Conservation (phyloP, 2,113 vertebrate genomes). For the Cyprinus carpio region DNA sequence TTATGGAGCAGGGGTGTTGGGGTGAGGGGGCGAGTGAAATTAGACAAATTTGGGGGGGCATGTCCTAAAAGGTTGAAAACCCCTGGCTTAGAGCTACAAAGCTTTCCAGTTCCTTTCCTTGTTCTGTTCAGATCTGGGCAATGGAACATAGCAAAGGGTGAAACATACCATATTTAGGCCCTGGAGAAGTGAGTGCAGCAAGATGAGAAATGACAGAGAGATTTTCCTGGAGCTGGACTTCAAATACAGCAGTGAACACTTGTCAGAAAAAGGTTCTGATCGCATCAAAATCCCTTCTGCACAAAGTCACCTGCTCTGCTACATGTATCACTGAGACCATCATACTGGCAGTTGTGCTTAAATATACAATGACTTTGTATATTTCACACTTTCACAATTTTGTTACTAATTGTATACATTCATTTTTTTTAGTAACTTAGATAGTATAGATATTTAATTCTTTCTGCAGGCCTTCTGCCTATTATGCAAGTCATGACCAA, state of each 20-base stretch:
- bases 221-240: conserved; percentile 10
- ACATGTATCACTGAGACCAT: not conserved
- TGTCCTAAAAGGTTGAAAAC: too few relatives aligned
- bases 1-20: too few relatives aligned
- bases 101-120: too few relatives aligned
- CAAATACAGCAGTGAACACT: not conserved
- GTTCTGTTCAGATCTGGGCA: not conserved
- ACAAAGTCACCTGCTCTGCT: not conserved
- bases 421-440: not conserved
- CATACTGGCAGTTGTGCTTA: not conserved
- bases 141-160: not conserved
- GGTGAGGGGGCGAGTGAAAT: too few relatives aligned
- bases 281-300: conserved; percentile 12
- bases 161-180: not conserved
- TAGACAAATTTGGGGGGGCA: too few relatives aligned
- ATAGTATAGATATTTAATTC: not conserved
- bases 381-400: not conserved
- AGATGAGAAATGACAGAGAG: not conserved
- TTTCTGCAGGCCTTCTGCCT: not conserved
- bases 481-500: not conserved
- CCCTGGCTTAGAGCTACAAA: too few relatives aligned
- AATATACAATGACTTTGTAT: not conserved
- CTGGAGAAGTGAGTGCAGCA: not conserved
- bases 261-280: not conserved
- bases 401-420: not conserved